These are phyloP conservation scores for Lepidurus apus DNA, from an alignment of 1,140 invertebrate species.

Conservation along the genomic window DNA sequence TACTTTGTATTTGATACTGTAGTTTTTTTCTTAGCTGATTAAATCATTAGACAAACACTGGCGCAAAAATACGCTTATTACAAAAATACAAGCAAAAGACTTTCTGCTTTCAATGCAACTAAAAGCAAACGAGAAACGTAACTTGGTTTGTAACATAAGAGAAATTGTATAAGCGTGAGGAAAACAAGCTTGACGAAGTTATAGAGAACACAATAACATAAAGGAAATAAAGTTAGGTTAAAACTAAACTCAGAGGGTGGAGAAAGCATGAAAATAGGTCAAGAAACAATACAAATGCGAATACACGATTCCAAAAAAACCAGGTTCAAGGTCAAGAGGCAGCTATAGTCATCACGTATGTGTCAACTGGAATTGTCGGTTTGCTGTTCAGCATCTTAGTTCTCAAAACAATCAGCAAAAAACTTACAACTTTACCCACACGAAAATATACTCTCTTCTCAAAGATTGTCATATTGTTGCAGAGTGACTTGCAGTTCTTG, in stretches of 20 bases:
- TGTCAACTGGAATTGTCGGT: neutral
- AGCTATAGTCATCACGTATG: conserved; percentile 2
- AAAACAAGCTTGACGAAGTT: neutral
- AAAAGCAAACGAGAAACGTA: too few relatives aligned
- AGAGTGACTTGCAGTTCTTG: conserved; percentile 25
- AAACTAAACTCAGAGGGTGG: neutral
- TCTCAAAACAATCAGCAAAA: neutral
- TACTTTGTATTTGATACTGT: neutral
- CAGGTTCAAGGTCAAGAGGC: neutral
- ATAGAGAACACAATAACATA: neutral
- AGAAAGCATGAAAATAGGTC: neutral
- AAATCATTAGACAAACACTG: neutral
- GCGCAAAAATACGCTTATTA: neutral
- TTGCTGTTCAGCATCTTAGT: neutral
- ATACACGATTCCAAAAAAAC: neutral
- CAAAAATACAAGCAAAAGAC: neutral
- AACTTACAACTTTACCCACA: neutral
- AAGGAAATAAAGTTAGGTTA: neutral
- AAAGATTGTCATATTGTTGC: conserved; percentile 26
- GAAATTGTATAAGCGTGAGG: neutral
- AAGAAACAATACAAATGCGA: neutral
- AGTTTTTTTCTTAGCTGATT: neutral
- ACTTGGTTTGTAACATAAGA: neutral
- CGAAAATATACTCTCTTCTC: neutral
- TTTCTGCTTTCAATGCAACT: neutral